Evolutionary conservation across 2,888 invertebrate species (phyloP), one percentile per base, ranked within the genome.

Genomic region (Phyllotreta striolata): DNA sequence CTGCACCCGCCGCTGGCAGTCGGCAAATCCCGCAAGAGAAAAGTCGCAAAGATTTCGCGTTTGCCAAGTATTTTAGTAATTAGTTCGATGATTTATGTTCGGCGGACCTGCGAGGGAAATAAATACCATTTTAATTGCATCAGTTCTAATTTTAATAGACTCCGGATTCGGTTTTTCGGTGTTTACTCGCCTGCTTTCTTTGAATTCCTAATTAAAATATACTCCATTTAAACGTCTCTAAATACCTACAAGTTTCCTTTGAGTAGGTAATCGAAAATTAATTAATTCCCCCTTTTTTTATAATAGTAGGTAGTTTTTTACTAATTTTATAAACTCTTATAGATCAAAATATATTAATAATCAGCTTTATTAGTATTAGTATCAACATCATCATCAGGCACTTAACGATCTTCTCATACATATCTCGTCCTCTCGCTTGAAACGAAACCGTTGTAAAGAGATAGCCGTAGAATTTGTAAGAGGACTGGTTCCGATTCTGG

Each of bases 391-490:
- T 63, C 64, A 56, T 59, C 54, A 61, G 24, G 66, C 69, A 70
- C 63, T 68, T 66, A 66, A 59, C 68, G 49, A 63, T 63, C 57
- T 58, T 43, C 39, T 41, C 46, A 24, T 24, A 24, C 65, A 51
- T 63, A 66, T 67, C 65, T 62, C 14, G 44, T 47, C 47, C 59
- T 52, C 13, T 14, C 13, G 52, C 35, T 63, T 73, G 70, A 75
- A 73, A 75, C 71, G 67, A 62, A 73, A 74, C 69, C 70, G 62
- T 67, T 74, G 73, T 75, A 72, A 62, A 60, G 64, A 69, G 74
- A 73, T 73, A 74, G 67, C 69, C 62, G 37, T 63, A 71, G 70
- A 68, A 74, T 72, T 73, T 69, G 70, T 70, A 52, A 58, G 49
- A 38, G 64, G 72, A 72, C 72, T 69, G 73, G 72, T 73, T 69